A percentile compares a stretch with the other conserved stretches of the same genome.
Conservation (phyloP, 2,113 vertebrate genomes). For the Brienomyrus longianalis region DNA sequence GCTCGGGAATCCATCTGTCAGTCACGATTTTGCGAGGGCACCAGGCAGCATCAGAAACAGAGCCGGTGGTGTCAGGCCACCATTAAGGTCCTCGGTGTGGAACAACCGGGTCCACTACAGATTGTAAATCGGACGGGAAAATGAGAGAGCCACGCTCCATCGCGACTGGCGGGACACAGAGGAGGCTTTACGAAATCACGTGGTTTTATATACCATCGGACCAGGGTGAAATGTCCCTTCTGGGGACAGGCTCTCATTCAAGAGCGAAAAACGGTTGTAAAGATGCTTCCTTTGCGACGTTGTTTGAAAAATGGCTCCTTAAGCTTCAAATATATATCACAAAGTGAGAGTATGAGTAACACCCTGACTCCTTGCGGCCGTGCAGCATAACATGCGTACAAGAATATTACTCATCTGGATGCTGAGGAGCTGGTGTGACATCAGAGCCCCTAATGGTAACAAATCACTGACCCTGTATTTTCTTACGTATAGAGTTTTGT, state of each 20-base stretch:
- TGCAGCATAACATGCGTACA: neutral
- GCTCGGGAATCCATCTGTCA: neutral
- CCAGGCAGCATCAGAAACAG: neutral
- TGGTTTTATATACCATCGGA: neutral
- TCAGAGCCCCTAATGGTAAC: neutral
- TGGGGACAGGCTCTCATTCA: neutral
- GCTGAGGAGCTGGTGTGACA: neutral
- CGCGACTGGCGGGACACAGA: neutral
- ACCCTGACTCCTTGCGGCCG: neutral
- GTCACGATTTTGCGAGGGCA: neutral
- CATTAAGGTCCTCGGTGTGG: neutral
- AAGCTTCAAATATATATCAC: neutral
- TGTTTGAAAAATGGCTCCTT: neutral
- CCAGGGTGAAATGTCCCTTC: neutral
- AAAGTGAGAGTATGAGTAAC: neutral
- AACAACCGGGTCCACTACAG: neutral
- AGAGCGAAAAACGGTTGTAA: neutral
- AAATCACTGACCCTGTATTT: neutral
- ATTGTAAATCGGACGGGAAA: neutral
- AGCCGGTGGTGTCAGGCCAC: neutral
- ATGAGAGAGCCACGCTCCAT: neutral
- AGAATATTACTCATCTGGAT: neutral
- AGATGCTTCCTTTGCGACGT: neutral
- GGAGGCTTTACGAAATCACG: neutral
- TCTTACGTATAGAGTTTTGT: no score